Evolutionary conservation across 2,888 invertebrate genomes (phyloP), one percentile per base, ranked within the genome.

Genomic region (Clitarchus hookeri): DNA sequence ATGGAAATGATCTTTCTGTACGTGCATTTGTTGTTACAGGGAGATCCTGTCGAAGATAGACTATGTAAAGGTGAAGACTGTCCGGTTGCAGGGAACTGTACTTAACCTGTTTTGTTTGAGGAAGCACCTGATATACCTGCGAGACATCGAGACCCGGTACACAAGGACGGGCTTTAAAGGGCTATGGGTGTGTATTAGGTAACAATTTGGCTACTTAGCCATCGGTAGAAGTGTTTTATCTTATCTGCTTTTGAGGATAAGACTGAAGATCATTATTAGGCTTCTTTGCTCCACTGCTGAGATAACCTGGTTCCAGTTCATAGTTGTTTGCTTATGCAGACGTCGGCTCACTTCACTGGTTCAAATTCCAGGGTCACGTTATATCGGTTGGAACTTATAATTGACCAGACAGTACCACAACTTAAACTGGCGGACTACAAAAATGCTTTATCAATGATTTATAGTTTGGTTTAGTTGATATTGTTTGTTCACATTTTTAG

Each of bases 121-220:
- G 89, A 95, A 95, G 89, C 97, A 98, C 92, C 92, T 98, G 8
- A 92, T 95, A n/a, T 95, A 96, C 92, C 91, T 98, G 83, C 93
- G 97, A 88, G 96, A 97, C 90, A 94, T 98, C 86, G 97, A 98
- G 91, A 95, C 96, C 3, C 96, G 96, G 90, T 97, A 96, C 89
- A 98, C 98, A 0, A 95, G 96, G 89, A 98, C 98, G 86, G 98
- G 98, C 3, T 93, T 98, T 87, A 96, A 96, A 48, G 98, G 98
- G 86, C 95, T 97, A 92, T 98, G 98, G 98, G 97, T 97, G 92
- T 93, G 95, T 91, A 65, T 65, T 65, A 65, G 8, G 8, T 4
- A 65, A n/a, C 65, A 65, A 19, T 19, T 23, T 65, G 65, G 65
- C 65, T 19, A 8, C 65, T 65, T 19, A 65, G 65, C n/a, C 23